A percentile compares a stretch with the other conserved stretches of the same genome.
Conservation (phyloP, 2,113 vertebrate species). For the Aix galericulata region DNA sequence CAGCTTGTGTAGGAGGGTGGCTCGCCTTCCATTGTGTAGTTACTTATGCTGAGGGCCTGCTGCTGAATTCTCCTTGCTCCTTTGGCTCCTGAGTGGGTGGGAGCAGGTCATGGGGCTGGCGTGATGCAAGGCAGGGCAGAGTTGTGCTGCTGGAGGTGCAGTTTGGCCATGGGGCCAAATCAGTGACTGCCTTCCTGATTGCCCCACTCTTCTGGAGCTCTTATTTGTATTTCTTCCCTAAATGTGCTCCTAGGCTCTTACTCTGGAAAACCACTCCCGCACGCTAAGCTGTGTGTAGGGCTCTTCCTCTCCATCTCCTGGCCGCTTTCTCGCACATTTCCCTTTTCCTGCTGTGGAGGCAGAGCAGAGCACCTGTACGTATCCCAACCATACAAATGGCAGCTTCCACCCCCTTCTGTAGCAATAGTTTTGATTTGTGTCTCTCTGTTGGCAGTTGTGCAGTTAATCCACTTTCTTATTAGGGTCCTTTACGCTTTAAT, state of each 20-base stretch:
- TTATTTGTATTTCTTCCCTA: background rate
- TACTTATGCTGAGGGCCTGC: background rate
- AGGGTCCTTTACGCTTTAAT: background rate
- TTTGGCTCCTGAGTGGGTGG: rapidly evolving
- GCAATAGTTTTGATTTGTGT: background rate
- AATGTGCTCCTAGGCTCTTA: background rate
- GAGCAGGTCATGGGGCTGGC: no score
- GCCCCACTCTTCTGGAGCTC: rapidly evolving
- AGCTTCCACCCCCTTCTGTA: background rate
- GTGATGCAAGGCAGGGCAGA: background rate
- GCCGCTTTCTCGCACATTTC: background rate
- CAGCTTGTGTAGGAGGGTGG: background rate
- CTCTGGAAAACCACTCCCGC: background rate
- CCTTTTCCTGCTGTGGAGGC: background rate
- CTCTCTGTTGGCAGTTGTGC: background rate
- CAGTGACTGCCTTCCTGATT: background rate
- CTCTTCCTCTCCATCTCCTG: background rate
- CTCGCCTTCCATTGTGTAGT: background rate
- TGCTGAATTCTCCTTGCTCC: background rate
- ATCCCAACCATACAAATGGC: background rate
- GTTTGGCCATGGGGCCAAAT: background rate
- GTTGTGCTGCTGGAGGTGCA: rapidly evolving
- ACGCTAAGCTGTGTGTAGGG: background rate
- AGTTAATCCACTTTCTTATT: background rate
- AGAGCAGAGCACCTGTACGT: background rate